Evolutionary conservation across 2,797 vertebrate genomes (phyloP).

Genomic region (Chelidonichthys spinosus): DNA sequence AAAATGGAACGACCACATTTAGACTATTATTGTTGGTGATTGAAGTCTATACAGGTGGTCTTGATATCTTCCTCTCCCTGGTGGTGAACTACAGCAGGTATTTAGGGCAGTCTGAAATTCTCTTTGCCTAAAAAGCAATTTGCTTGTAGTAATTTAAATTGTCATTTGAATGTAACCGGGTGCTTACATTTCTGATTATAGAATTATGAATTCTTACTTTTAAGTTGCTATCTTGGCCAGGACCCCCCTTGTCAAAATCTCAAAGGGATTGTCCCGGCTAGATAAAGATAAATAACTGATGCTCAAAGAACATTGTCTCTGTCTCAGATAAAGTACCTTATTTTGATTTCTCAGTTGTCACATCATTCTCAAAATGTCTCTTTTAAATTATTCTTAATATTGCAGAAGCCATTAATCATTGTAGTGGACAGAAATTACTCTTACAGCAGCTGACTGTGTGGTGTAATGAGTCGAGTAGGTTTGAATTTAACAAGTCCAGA

Average conservation of each 20-base stretch:
- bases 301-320: background rate
- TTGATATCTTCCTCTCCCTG: too few species aligned
- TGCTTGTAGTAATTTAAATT: background rate
- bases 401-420: constrained; percentile 32
- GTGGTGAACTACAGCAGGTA: too few species aligned
- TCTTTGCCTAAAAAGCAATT: background rate
- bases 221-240: background rate
- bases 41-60: background rate
- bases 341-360: constrained; percentile 5
- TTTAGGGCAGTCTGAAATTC: background rate
- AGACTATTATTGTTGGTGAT: background rate
- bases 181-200: background rate
- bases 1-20: background rate
- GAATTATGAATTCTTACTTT: too few species aligned
- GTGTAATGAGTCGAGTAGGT: constrained; percentile 11
- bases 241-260: background rate
- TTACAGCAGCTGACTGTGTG: constrained; percentile 13
- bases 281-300: background rate
- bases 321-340: background rate
- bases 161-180: background rate
- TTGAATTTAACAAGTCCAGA: constrained; percentile 41
- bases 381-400: constrained; percentile 12
- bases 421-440: constrained; percentile 9
- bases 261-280: background rate
- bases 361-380: constrained; percentile 1